Conservation (phyloP, 2,113 vertebrate genomes). For the Pungitius pungitius region DNA sequence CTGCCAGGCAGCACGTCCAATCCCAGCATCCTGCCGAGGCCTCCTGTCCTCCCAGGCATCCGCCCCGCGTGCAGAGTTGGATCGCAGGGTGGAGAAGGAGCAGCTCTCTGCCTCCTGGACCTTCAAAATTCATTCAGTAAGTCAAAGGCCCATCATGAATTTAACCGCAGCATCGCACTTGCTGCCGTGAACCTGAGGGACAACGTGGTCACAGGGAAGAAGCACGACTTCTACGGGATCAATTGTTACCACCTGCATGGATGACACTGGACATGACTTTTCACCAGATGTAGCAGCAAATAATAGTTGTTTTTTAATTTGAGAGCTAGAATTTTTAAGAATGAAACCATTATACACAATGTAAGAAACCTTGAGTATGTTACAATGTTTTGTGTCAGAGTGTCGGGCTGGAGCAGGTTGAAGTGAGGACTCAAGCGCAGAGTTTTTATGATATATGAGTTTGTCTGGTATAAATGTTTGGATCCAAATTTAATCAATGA, state of each 20-base stretch:
- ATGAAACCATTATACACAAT: background rate
- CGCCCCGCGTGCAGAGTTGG: background rate
- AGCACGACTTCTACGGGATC: conserved; percentile 81
- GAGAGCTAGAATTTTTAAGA: background rate
- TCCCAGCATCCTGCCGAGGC: conserved; percentile 12
- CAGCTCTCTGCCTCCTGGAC: conserved; percentile 62
- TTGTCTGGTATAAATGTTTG: no score
- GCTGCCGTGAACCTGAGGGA: conserved; percentile 81
- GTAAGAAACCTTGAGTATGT: background rate
- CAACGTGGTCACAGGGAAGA: conserved; percentile 75
- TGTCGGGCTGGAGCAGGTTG: no score
- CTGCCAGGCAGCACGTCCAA: conserved; percentile 10
- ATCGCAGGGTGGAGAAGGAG: background rate
- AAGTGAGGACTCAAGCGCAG: no score
- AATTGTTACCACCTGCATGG: conserved; percentile 82
- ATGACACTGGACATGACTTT: background rate
- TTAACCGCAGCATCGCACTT: conserved; percentile 65
- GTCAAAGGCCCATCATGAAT: conserved; percentile 68
- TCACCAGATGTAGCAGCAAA: background rate
- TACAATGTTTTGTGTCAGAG: background rate
- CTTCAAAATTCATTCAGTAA: conserved; percentile 83
- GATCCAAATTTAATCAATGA: background rate
- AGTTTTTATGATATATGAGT: background rate
- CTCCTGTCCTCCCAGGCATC: conserved; percentile 33
- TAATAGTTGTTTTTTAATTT: background rate